Percentiles rank a stretch among this genome's conserved stretches.
phyloP scores from a whole-genome alignment of 2,888 invertebrate species.

The Chymomyza amoena region DNA sequence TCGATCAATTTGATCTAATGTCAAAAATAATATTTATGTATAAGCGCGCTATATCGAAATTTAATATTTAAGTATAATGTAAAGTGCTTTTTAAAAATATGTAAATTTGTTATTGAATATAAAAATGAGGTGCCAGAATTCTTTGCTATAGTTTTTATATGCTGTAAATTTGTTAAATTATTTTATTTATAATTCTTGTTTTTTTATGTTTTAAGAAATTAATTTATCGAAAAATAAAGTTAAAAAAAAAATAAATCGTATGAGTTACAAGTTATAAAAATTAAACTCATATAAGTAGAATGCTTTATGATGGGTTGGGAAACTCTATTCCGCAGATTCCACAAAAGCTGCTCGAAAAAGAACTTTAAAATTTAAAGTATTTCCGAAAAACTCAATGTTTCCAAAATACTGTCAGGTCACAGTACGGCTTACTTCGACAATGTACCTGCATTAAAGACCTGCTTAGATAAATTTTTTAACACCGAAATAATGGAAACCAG shows the following conservation, averaged over 20 bases:
- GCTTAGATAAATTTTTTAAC: too few species aligned
- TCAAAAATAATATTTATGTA: not conserved
- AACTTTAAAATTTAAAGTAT: too few species aligned
- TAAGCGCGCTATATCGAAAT: not conserved
- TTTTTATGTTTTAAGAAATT: not conserved
- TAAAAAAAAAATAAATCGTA: not conserved
- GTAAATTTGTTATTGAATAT: not conserved
- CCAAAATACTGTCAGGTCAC: too few species aligned
- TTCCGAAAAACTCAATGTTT: too few species aligned
- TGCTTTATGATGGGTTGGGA: too few species aligned
- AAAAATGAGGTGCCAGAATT: not conserved
- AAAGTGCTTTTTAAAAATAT: not conserved
- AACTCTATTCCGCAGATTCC: too few species aligned
- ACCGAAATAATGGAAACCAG: too few species aligned
- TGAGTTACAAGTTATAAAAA: not conserved
- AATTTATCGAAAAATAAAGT: not conserved
- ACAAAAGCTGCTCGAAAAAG: too few species aligned
- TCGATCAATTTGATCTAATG: not conserved
- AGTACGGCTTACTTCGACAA: too few species aligned
- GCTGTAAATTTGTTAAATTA: not conserved
- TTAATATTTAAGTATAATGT: not conserved
- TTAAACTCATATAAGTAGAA: not conserved
- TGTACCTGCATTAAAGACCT: too few species aligned
- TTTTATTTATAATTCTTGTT: not conserved
- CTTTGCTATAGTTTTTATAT: not conserved